phyloP scores from a whole-genome alignment of 2,888 invertebrate species.

The Phorcus lineatus region DNA sequence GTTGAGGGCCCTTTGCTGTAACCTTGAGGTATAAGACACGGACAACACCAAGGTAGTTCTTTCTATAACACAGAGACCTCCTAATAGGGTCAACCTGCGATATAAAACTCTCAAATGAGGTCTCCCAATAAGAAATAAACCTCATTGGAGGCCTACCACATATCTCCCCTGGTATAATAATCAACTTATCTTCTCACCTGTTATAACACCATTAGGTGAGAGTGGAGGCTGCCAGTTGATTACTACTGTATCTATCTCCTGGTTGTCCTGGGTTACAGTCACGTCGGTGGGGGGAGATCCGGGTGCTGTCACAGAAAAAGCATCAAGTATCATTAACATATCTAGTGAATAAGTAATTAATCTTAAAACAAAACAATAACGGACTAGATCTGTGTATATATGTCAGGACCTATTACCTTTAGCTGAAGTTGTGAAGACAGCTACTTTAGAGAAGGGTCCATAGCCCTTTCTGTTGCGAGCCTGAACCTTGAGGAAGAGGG shows the following conservation, averaged over 20 bases:
- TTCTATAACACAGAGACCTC: no score
- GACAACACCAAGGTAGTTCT: no score
- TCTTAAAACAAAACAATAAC: no score
- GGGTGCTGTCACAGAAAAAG: conserved; percentile 38
- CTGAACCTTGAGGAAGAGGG: conserved; percentile 25
- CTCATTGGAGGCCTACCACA: no score
- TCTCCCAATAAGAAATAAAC: no score
- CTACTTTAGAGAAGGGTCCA: conserved; percentile 27
- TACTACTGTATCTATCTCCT: background rate
- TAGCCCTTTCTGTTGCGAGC: conserved; percentile 28
- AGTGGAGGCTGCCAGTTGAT: conserved; percentile 28
- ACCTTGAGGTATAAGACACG: no score
- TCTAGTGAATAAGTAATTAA: no score
- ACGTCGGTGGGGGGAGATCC: conserved; percentile 9
- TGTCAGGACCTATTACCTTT: background rate
- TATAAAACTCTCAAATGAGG: no score
- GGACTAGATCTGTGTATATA: no score
- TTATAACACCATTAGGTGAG: conserved; percentile 22
- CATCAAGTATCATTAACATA: no score
- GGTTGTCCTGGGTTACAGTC: conserved; percentile 24
- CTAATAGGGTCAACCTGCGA: no score
- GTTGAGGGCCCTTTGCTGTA: no score
- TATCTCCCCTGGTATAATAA: conserved; percentile 40
- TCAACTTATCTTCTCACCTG: conserved; percentile 14
- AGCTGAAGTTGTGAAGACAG: conserved; percentile 30